Evolutionary conservation across 2,113 vertebrate genomes (phyloP).

Genomic region (Guaruba guarouba): DNA sequence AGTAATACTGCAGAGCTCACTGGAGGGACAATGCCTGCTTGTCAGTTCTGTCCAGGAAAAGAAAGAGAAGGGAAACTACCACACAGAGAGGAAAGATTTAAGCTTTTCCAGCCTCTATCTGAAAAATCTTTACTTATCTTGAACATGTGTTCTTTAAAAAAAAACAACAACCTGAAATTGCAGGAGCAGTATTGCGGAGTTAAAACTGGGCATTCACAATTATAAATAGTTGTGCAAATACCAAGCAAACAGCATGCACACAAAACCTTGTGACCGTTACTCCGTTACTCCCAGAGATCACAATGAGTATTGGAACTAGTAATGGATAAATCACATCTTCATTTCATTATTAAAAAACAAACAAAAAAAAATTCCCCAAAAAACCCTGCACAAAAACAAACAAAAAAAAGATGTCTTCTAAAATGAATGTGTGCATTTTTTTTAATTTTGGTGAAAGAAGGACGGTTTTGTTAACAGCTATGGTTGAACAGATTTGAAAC

Average conservation of each 20-base stretch:
- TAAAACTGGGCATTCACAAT: slow-evolving; percentile 16
- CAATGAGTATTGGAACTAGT: neutral
- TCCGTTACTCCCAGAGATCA: neutral
- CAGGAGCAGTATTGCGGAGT: neutral
- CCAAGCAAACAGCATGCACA: neutral
- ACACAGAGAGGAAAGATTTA: slow-evolving; percentile 64
- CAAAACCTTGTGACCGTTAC: neutral
- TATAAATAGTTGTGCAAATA: neutral
- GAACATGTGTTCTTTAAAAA: slow-evolving; percentile 28
- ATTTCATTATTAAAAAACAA: neutral
- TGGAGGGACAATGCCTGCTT: slow-evolving; percentile 92
- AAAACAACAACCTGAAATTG: neutral
- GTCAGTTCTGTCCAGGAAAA: slow-evolving; percentile 79
- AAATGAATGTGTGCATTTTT: neutral
- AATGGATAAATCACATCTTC: neutral
- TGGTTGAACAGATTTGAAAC: slow-evolving; percentile 57
- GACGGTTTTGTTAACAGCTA: slow-evolving; percentile 13
- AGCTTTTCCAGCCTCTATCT: slow-evolving; percentile 50
- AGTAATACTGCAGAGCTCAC: slow-evolving; percentile 94
- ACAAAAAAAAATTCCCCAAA: too few species aligned
- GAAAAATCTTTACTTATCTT: slow-evolving; percentile 50
- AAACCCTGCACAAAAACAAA: too few species aligned
- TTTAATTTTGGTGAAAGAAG: neutral
- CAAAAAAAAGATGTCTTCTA: neutral
- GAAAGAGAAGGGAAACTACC: slow-evolving; percentile 69